Conservation (phyloP, 30 jellyfish, hydroid and myxozoan genomes). For the Aurelia sp. region DNA sequence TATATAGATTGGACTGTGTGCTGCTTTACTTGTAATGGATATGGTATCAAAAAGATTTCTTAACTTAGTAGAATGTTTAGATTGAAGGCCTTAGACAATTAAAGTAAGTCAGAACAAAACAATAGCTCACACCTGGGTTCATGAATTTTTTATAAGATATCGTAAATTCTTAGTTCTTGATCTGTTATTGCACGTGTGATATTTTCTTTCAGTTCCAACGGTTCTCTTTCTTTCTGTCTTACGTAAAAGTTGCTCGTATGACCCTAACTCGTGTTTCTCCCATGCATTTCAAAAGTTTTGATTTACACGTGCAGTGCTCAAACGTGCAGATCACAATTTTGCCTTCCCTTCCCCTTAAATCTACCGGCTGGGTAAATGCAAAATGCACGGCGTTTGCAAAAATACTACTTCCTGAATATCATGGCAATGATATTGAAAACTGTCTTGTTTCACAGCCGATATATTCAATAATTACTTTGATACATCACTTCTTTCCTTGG, state of each 20-base stretch:
- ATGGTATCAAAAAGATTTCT: neutral
- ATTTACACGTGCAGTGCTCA: too few relatives aligned
- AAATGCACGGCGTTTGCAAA: too few relatives aligned
- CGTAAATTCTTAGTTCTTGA: constrained; percentile 11
- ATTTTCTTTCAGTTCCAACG: constrained; percentile 5
- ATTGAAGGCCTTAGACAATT: neutral
- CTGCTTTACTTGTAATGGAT: neutral
- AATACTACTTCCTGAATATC: too few relatives aligned
- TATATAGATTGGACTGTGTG: neutral
- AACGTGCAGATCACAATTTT: too few relatives aligned
- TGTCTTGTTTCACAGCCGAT: too few relatives aligned
- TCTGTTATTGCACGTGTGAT: constrained; percentile 36
- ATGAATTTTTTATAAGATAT: constrained; percentile 17
- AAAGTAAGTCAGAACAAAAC: neutral
- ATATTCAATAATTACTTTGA: too few relatives aligned
- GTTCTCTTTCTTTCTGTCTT: neutral
- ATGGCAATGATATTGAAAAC: too few relatives aligned
- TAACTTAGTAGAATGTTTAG: neutral
- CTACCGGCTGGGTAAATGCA: too few relatives aligned
- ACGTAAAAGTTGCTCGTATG: neutral
- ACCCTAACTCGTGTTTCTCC: too few relatives aligned
- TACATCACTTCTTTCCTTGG: too few relatives aligned
- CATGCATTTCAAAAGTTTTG: too few relatives aligned
- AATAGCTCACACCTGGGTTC: constrained; percentile 57
- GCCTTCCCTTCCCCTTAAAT: too few relatives aligned